A percentile compares a stretch with the other conserved stretches of the same genome.
These are phyloP conservation scores for Toxotes lorentzi DNA, from an alignment of 2,797 vertebrate genomes.

Conservation along the genomic window DNA sequence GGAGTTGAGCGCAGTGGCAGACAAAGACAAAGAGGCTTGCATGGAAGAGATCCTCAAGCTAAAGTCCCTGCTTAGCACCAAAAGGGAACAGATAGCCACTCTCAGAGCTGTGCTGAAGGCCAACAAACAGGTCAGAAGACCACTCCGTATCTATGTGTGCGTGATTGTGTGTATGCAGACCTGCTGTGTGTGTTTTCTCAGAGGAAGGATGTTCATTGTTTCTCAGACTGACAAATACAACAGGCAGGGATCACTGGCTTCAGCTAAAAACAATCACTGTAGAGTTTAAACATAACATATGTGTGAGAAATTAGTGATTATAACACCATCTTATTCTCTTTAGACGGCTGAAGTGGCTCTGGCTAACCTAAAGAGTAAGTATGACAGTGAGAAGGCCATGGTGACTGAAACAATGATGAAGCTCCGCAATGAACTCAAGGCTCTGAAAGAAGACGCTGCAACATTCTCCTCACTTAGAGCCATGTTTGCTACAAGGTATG, in stretches of 20 bases:
- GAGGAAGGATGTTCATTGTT: conserved; percentile 56
- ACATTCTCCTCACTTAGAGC: conserved; percentile 97
- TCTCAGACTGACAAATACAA: conserved; percentile 10
- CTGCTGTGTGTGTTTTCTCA: conserved; percentile 28
- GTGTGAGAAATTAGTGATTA: conserved; percentile 12
- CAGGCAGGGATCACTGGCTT: not conserved
- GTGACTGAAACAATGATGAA: conserved; percentile 98
- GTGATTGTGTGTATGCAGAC: conserved; percentile 1
- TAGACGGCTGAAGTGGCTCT: conserved; percentile 97
- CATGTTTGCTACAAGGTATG: conserved; percentile 98
- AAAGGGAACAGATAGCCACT: conserved; percentile 98
- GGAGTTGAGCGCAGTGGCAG: conserved; percentile 90
- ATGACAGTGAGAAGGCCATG: conserved; percentile 95
- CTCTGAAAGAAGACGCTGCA: conserved; percentile 96
- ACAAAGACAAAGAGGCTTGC: conserved; percentile 95
- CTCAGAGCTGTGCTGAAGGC: conserved; percentile 97
- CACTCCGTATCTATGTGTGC: not conserved
- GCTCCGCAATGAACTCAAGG: conserved; percentile 96
- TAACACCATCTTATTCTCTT: conserved; percentile 5
- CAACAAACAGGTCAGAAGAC: conserved; percentile 93
- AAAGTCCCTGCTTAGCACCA: conserved; percentile 97
- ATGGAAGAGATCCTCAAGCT: conserved; percentile 98
- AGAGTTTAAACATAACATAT: not conserved
- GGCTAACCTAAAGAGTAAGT: conserved; percentile 98
- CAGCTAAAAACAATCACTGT: conserved; percentile 20